Evolutionary conservation across 2,888 invertebrate genomes (phyloP).

Genomic region (Stomorhina lunata): DNA sequence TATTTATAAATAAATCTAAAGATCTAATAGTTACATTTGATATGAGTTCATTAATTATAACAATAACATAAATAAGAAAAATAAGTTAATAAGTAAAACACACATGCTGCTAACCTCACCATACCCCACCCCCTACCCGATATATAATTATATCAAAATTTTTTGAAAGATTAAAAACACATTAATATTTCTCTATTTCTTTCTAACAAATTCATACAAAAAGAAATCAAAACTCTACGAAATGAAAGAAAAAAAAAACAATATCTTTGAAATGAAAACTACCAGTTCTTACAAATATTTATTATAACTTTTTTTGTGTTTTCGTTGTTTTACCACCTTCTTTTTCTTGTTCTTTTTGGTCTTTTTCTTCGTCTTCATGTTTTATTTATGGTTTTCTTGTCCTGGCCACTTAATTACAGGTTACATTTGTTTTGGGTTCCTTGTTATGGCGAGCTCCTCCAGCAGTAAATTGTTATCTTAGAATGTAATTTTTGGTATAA

Average conservation of each 20-base stretch:
- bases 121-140: neutral
- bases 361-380: too few relatives aligned
- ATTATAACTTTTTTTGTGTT: neutral
- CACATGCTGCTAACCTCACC: neutral
- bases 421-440: neutral
- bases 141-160: neutral
- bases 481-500: conserved; percentile 67
- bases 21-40: neutral
- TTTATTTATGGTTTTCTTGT: conserved; percentile 23
- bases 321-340: neutral
- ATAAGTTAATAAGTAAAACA: conserved; percentile 33
- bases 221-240: conserved; percentile 53
- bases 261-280: conserved; percentile 21
- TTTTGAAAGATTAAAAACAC: conserved; percentile 55
- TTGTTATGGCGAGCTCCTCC: neutral
- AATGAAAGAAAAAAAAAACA: conserved; percentile 50
- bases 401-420: neutral
- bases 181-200: conserved; percentile 44
- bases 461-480: conserved; percentile 23
- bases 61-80: neutral
- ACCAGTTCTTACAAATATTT: neutral
- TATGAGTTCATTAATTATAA: conserved; percentile 44
- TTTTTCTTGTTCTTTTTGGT: too few relatives aligned
- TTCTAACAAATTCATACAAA: neutral
- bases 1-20: neutral